Conservation (phyloP, 2,888 invertebrate genomes). For the Hesperia comma region DNA sequence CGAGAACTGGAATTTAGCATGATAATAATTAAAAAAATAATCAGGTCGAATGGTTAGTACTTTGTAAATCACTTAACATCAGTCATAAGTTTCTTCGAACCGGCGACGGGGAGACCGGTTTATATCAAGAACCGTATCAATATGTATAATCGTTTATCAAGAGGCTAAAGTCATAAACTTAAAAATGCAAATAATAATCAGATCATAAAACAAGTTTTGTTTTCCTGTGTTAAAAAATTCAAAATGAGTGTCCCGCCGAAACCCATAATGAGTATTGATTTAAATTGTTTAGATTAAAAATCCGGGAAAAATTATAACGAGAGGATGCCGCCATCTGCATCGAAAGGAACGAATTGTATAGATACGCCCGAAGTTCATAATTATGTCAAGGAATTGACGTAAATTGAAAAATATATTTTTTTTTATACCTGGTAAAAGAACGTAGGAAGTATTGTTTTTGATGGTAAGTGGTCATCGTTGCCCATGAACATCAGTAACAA, state of each 20-base stretch:
- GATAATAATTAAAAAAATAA: conserved; percentile 36
- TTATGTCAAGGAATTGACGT: too few relatives aligned
- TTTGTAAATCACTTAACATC: conserved; percentile 37
- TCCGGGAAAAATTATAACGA: conserved; percentile 82
- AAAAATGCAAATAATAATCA: conserved; percentile 78
- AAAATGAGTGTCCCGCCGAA: conserved; percentile 78
- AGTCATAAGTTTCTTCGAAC: conserved; percentile 34
- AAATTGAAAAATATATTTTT: too few relatives aligned
- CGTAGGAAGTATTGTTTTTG: too few relatives aligned
- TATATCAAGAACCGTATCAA: conserved; percentile 53
- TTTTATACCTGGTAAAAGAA: too few relatives aligned
- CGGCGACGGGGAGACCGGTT: conserved; percentile 49
- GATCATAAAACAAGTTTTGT: conserved; percentile 80
- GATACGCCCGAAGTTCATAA: conserved; percentile 50
- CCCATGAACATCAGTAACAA: too few relatives aligned
- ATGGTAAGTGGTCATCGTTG: too few relatives aligned
- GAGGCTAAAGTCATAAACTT: conserved; percentile 70
- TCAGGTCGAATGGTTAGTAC: conserved; percentile 33
- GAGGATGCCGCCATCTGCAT: conserved; percentile 68
- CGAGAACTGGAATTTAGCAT: conserved; percentile 23
- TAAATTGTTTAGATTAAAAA: conserved; percentile 81
- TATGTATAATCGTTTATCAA: conserved; percentile 73
- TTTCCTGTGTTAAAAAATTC: conserved; percentile 71
- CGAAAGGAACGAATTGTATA: conserved; percentile 52
- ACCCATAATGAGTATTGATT: conserved; percentile 83